Conservation (phyloP, 2,888 invertebrate species). For the Drosophila helvetica region DNA sequence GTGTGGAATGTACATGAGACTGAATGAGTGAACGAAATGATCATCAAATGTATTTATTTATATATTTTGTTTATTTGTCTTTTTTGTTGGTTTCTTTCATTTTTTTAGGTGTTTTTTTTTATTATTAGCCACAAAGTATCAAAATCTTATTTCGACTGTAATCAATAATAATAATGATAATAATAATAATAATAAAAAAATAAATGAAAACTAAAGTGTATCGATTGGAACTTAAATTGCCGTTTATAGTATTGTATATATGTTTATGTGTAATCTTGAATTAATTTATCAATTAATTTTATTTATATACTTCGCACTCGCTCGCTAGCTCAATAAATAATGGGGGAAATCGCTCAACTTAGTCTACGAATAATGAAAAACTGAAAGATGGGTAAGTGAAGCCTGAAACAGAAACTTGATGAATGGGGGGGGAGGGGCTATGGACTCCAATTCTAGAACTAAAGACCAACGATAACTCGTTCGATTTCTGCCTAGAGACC, state of each 20-base stretch:
- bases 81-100: constrained; percentile 30
- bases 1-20: constrained; percentile 42
- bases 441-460: not conserved
- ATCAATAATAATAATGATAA: constrained; percentile 39
- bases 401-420: constrained; percentile 6
- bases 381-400: not conserved
- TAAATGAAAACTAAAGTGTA: constrained; percentile 59
- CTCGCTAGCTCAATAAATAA: constrained; percentile 41
- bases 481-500: not conserved
- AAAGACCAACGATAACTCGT: not conserved
- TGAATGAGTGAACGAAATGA: constrained; percentile 46
- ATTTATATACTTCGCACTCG: constrained; percentile 1
- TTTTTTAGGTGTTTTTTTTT: constrained; percentile 17
- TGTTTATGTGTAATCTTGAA: constrained; percentile 32
- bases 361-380: constrained; percentile 27
- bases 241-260: constrained; percentile 35
- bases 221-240: constrained; percentile 54
- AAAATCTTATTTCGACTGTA: constrained; percentile 3
- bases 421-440: not conserved
- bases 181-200: constrained; percentile 45
- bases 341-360: constrained; percentile 31
- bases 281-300: constrained; percentile 33
- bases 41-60: constrained; percentile 52
- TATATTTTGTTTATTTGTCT: constrained; percentile 35
- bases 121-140: constrained; percentile 47